phyloP scores from a whole-genome alignment of 2,797 vertebrate genomes.

The Knipowitschia caucasica region DNA sequence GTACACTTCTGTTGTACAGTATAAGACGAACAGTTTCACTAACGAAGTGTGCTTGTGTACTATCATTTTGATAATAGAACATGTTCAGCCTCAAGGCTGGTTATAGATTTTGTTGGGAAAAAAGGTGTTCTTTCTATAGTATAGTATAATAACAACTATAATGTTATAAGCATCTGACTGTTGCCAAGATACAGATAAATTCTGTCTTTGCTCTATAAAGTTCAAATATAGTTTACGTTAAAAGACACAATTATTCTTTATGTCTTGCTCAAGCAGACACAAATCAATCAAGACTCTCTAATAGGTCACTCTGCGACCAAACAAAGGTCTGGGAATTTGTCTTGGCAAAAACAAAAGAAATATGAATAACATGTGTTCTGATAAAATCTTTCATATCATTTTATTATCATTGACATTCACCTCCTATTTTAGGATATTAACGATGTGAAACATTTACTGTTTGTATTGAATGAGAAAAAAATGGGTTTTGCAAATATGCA shows the following conservation, averaged over 20 bases:
- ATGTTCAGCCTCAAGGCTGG: neutral
- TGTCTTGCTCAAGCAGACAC: neutral
- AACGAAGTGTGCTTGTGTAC: no score
- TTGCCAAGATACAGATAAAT: neutral
- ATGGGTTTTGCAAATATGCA: no score
- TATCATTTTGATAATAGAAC: neutral
- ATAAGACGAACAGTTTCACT: no score
- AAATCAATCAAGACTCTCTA: neutral
- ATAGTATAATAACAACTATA: no score
- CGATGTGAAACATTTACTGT: neutral
- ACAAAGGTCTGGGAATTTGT: neutral
- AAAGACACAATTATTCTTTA: neutral
- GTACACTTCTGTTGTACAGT: neutral
- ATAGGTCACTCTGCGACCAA: constrained; percentile 2
- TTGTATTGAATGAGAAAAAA: no score
- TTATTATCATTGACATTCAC: no score
- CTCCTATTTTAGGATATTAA: no score
- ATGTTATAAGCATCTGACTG: no score
- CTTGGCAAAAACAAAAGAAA: constrained; percentile 37
- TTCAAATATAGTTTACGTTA: constrained; percentile 10
- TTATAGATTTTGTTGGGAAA: no score
- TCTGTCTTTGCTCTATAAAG: neutral
- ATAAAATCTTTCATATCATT: no score
- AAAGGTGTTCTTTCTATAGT: no score
- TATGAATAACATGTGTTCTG: constrained; percentile 26